Conservation (phyloP, 2,113 vertebrate species). For the Pygoscelis antarcticus region DNA sequence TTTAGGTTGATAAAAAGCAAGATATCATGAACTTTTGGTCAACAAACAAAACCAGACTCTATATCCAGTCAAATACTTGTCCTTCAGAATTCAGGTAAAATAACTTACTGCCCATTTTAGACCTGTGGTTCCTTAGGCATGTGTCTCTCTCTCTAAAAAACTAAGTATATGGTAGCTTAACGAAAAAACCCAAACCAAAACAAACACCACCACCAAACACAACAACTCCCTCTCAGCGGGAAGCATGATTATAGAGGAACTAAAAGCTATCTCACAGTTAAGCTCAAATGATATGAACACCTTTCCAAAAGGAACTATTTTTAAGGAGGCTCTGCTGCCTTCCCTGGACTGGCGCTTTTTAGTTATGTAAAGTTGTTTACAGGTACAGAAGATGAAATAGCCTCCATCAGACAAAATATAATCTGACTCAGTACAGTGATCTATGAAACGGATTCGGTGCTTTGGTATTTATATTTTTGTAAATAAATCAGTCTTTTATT, state of each 20-base stretch:
- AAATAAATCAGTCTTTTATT: not conserved
- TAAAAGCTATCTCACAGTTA: not conserved
- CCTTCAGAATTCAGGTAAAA: not conserved
- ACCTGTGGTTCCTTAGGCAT: not conserved
- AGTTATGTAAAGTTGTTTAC: not conserved
- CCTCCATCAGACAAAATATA: not conserved
- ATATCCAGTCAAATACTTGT: not conserved
- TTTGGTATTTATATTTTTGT: not conserved
- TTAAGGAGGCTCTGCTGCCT: not conserved
- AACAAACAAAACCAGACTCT: not conserved
- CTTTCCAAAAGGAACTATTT: not conserved
- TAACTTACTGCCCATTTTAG: not conserved
- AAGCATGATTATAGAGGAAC: not conserved
- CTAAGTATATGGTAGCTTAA: not conserved
- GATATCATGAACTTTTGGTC: not conserved
- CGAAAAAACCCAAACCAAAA: not conserved
- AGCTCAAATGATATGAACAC: not conserved
- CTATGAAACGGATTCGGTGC: not conserved
- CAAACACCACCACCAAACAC: not conserved
- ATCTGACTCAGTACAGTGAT: not conserved
- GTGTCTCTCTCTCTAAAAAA: not conserved
- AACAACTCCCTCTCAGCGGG: not conserved
- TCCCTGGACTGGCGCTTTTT: not conserved
- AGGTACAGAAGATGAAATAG: not conserved
- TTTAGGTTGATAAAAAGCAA: not conserved